Evolutionary conservation across 2,888 invertebrate species (phyloP).

Genomic region (Drosophila neonasuta): DNA sequence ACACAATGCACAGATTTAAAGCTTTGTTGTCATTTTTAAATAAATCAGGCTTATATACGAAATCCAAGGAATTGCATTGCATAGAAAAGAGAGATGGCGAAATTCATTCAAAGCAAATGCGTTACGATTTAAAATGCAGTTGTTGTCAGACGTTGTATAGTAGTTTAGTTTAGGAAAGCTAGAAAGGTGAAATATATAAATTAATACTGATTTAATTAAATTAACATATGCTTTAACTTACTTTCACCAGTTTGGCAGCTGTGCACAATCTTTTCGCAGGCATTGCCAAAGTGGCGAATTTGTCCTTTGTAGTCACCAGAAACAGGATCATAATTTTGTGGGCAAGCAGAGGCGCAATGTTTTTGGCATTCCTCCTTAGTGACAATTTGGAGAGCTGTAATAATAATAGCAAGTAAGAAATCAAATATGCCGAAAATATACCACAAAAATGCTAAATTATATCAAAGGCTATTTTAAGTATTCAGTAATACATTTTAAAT

Average conservation of each 20-base stretch:
- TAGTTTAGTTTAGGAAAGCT: constrained; percentile 45
- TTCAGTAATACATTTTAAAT: too few relatives aligned
- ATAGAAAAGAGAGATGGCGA: not conserved
- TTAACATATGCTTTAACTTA: constrained; percentile 31
- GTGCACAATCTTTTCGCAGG: constrained; percentile 43
- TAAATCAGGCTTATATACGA: too few relatives aligned
- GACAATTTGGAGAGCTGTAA: constrained; percentile 39
- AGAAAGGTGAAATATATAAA: not conserved
- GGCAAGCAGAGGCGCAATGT: constrained; percentile 33
- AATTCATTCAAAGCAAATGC: not conserved
- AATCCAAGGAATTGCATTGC: too few relatives aligned
- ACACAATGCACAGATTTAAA: too few relatives aligned
- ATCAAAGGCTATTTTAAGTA: too few relatives aligned
- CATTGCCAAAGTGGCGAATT: constrained; percentile 42
- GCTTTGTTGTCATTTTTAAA: too few relatives aligned
- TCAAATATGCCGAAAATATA: too few relatives aligned
- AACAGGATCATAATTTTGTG: constrained; percentile 34
- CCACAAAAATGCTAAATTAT: too few relatives aligned
- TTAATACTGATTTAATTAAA: not conserved
- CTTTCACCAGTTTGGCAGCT: constrained; percentile 61
- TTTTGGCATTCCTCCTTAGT: constrained; percentile 57
- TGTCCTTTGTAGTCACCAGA: constrained; percentile 47
- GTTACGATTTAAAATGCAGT: not conserved
- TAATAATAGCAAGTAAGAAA: not conserved
- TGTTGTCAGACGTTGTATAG: not conserved